Percentiles rank a stretch among this genome's conserved stretches.
phyloP scores from a whole-genome alignment of 2,888 invertebrate genomes.

The Drosophila barbarae region DNA sequence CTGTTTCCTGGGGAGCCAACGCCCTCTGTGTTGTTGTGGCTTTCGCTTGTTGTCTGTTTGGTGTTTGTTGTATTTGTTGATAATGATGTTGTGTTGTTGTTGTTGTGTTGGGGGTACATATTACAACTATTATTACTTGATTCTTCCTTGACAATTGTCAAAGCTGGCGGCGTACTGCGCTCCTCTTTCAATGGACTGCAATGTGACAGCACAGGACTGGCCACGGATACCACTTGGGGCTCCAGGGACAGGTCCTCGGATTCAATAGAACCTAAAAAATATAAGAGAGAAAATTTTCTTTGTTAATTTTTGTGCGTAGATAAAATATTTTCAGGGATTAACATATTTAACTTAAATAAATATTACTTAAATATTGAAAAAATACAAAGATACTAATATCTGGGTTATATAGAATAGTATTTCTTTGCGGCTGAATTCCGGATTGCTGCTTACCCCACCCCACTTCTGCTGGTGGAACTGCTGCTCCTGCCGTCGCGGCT shows the following conservation, averaged over 20 bases:
- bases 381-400: neutral
- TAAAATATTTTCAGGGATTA: too few species aligned
- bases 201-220: conserved; percentile 80
- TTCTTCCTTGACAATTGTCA: conserved; percentile 85
- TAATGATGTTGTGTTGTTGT: conserved; percentile 59
- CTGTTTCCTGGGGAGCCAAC: conserved; percentile 59
- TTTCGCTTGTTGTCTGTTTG: conserved; percentile 58
- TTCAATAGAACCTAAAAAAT: conserved; percentile 86
- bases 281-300: neutral
- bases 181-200: conserved; percentile 84
- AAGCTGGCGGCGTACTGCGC: conserved; percentile 84
- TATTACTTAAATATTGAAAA: too few species aligned
- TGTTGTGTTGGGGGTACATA: conserved; percentile 79
- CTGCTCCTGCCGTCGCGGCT: conserved; percentile 4
- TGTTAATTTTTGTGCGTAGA: neutral
- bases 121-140: conserved; percentile 85
- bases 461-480: neutral
- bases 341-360: too few species aligned
- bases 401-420: neutral
- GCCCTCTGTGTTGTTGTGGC: conserved; percentile 66
- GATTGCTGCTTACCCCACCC: neutral
- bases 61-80: conserved; percentile 59
- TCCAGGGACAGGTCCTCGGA: conserved; percentile 89
- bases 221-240: conserved; percentile 79
- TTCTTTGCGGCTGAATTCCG: neutral